Evolutionary conservation across 2,797 vertebrate genomes (phyloP).

Genomic region (Sebastes hopkinsi): DNA sequence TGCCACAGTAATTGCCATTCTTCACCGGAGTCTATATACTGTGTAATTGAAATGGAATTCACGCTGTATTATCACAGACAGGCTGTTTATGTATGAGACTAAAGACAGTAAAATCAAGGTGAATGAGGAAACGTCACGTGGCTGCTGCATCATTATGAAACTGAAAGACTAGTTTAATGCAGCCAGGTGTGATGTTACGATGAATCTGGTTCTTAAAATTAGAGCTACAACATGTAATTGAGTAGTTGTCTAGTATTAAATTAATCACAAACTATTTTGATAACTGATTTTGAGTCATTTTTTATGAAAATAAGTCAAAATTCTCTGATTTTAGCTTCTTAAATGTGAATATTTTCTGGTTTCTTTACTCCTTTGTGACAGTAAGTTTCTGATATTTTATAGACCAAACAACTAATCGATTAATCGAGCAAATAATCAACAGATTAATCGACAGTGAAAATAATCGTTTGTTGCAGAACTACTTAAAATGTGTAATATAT

Average conservation of each 20-base stretch:
- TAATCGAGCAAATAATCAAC: no score
- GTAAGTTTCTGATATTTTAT: rapidly evolving
- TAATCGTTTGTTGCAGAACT: rapidly evolving
- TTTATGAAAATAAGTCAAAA: no score
- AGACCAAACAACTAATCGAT: rapidly evolving
- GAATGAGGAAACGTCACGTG: neutral
- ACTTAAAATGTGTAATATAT: neutral
- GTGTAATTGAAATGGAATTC: constrained; percentile 14
- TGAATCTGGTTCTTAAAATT: neutral
- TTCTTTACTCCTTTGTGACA: no score
- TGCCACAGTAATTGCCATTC: constrained; percentile 9
- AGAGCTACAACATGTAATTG: no score
- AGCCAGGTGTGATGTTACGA: neutral
- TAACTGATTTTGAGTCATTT: no score
- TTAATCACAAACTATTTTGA: no score
- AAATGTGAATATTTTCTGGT: no score
- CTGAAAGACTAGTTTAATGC: neutral
- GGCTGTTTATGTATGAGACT: neutral
- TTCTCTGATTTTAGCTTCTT: no score
- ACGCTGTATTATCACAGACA: constrained; percentile 1
- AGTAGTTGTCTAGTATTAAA: no score
- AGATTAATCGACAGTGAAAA: no score
- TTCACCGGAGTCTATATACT: neutral
- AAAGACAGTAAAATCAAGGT: neutral
- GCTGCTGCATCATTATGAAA: neutral